A percentile compares a stretch with the other conserved stretches of the same genome.
Evolutionary conservation across 2,888 invertebrate genomes (phyloP).

Genomic region (Tryphoninae sp.): DNA sequence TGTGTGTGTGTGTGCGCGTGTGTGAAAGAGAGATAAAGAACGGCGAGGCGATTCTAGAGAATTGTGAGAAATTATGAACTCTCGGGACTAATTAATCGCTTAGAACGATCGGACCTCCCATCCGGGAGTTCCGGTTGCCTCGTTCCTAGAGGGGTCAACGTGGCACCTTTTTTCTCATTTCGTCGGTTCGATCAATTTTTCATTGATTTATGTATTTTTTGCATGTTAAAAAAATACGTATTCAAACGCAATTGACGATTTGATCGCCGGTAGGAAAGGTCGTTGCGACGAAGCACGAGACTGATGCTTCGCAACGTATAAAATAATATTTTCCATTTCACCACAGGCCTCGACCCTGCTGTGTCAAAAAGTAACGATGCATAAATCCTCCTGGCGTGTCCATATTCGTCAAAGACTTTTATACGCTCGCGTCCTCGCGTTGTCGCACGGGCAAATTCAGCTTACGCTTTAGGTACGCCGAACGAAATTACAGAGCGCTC

Average conservation of each 20-base stretch:
- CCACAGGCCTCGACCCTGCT: slow-evolving; percentile 33
- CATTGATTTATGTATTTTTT: too few relatives aligned
- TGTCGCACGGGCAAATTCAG: slow-evolving; percentile 8
- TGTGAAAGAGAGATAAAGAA: background rate
- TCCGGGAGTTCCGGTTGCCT: background rate
- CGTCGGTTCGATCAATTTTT: background rate
- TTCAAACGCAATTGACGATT: too few relatives aligned
- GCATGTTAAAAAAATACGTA: too few relatives aligned
- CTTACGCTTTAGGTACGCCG: slow-evolving; percentile 2
- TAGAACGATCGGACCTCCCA: slow-evolving; percentile 36
- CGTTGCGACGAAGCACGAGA: background rate
- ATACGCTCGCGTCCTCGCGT: slow-evolving; percentile 10
- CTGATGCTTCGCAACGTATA: background rate
- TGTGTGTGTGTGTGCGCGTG: too few relatives aligned
- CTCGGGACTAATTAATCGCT: slow-evolving; percentile 27
- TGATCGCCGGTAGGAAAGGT: too few relatives aligned
- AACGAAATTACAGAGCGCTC: background rate
- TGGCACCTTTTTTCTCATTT: background rate
- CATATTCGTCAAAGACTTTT: slow-evolving; percentile 40
- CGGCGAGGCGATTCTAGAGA: slow-evolving; percentile 18
- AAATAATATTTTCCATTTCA: slow-evolving; percentile 25
- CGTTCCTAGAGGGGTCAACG: background rate
- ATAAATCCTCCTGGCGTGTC: slow-evolving; percentile 58
- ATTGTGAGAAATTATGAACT: slow-evolving; percentile 51
- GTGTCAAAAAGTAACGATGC: slow-evolving; percentile 60